Evolutionary conservation across 2,797 vertebrate genomes (phyloP).

Genomic region (Ctenopoma multispine): DNA sequence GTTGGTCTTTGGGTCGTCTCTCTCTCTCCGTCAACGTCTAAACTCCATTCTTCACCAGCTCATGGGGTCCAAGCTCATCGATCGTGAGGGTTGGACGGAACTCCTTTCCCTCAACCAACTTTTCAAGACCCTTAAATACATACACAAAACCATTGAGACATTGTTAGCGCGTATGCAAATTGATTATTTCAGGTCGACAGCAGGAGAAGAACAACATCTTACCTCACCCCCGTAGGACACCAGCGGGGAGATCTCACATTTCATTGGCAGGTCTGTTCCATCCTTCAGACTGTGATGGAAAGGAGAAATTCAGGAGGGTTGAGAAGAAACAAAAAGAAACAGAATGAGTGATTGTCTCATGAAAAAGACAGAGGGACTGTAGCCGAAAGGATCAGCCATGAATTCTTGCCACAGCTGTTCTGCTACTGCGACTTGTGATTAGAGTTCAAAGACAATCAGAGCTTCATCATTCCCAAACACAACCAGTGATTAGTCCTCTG

Average conservation of each 20-base stretch:
- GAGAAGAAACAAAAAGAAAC: conserved; percentile 17
- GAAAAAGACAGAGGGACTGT: conserved; percentile 26
- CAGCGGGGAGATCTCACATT: conserved; percentile 97
- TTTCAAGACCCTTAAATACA: conserved; percentile 88
- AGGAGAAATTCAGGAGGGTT: conserved; percentile 44
- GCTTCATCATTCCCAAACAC: conserved; percentile 44
- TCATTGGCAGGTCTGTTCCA: conserved; percentile 93
- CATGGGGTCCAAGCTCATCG: conserved; percentile 85
- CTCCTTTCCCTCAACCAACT: conserved; percentile 86
- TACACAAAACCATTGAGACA: conserved; percentile 17
- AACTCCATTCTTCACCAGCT: conserved; percentile 92
- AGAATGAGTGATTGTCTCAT: conserved; percentile 23
- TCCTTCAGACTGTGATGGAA: conserved; percentile 90
- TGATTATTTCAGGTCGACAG: conserved; percentile 2
- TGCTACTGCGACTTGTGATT: conserved; percentile 69
- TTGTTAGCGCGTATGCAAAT: not conserved
- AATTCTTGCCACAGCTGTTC: conserved; percentile 67
- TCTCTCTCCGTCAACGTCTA: conserved; percentile 73
- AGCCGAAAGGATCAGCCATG: conserved; percentile 60
- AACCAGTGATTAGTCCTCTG: conserved; percentile 70
- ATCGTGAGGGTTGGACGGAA: conserved; percentile 90
- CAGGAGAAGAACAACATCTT: conserved; percentile 60
- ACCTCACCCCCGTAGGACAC: conserved; percentile 97
- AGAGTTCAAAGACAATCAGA: conserved; percentile 65
- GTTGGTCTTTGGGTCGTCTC: conserved; percentile 69